Conservation (phyloP, 2,113 vertebrate genomes). For the Tapirus terrestris region DNA sequence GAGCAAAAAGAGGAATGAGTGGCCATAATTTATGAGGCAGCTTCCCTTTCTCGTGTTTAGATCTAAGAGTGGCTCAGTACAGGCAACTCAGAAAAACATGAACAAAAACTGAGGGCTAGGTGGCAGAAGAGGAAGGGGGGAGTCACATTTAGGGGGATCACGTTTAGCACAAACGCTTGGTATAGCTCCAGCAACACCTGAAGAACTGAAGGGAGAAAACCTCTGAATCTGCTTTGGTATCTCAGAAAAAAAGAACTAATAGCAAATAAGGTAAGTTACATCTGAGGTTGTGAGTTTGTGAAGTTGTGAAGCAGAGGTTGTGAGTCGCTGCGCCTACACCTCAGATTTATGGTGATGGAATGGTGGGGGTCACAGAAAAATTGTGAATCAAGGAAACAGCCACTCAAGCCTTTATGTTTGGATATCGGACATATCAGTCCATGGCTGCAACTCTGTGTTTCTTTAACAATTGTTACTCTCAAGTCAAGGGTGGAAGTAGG, state of each 20-base stretch:
- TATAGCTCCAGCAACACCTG: neutral
- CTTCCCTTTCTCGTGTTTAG: neutral
- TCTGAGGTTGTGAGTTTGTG: neutral
- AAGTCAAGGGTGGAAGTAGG: neutral
- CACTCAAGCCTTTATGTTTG: neutral
- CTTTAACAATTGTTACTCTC: neutral
- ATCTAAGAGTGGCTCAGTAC: neutral
- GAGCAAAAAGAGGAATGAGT: neutral
- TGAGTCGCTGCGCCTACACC: no score
- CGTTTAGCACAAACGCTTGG: neutral
- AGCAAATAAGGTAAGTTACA: neutral
- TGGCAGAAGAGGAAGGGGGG: neutral
- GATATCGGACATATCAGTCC: neutral
- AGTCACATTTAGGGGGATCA: neutral
- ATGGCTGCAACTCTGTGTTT: neutral
- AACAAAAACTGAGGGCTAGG: neutral
- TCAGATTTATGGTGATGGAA: neutral
- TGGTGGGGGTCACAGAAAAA: neutral
- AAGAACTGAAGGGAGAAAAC: neutral
- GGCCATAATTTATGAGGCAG: neutral
- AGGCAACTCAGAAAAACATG: neutral
- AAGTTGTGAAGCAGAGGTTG: neutral
- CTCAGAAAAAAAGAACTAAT: neutral
- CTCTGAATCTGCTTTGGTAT: neutral
- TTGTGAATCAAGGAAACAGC: neutral